Evolutionary conservation across 37 sponge, comb jelly and placozoan species (phyloP).

Genomic region (Tethya wilhelma): DNA sequence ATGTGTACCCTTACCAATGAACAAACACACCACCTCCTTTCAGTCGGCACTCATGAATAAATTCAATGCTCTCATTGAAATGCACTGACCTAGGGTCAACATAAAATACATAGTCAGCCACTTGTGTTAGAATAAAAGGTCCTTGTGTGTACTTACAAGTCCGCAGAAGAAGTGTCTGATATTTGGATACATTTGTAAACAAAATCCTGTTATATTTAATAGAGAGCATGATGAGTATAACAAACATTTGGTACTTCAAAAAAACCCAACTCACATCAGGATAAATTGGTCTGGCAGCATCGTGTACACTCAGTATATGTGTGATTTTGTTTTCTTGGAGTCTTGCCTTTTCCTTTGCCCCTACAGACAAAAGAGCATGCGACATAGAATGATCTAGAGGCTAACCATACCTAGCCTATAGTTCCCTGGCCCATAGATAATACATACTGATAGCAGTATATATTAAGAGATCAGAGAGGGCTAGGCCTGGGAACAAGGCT

Average conservation of each 20-base stretch:
- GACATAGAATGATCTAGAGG: background rate
- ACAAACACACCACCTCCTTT: slow-evolving; percentile 72
- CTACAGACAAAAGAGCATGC: slow-evolving; percentile 20
- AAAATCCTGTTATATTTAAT: too few relatives aligned
- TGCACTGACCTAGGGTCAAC: slow-evolving; percentile 37
- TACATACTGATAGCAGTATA: too few relatives aligned
- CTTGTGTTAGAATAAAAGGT: background rate
- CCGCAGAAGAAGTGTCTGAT: slow-evolving; percentile 56
- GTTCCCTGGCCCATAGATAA: too few relatives aligned
- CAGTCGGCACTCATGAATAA: slow-evolving; percentile 69
- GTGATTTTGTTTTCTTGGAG: slow-evolving; percentile 69
- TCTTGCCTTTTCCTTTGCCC: slow-evolving; percentile 33
- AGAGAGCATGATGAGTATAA: too few relatives aligned
- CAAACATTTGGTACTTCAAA: too few relatives aligned
- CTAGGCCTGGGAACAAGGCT: too few relatives aligned
- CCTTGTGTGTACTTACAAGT: slow-evolving; percentile 53
- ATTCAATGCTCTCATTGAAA: slow-evolving; percentile 79
- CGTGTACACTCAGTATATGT: slow-evolving; percentile 77
- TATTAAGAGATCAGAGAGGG: too few relatives aligned
- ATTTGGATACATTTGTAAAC: slow-evolving; percentile 67
- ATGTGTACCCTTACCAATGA: slow-evolving; percentile 70
- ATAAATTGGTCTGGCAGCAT: slow-evolving; percentile 53
- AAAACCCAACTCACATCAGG: slow-evolving; percentile 59
- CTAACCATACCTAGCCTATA: background rate
- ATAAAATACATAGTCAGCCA: background rate